Evolutionary conservation across 2,113 vertebrate genomes (phyloP).

Genomic region (Ammodytes marinus): DNA sequence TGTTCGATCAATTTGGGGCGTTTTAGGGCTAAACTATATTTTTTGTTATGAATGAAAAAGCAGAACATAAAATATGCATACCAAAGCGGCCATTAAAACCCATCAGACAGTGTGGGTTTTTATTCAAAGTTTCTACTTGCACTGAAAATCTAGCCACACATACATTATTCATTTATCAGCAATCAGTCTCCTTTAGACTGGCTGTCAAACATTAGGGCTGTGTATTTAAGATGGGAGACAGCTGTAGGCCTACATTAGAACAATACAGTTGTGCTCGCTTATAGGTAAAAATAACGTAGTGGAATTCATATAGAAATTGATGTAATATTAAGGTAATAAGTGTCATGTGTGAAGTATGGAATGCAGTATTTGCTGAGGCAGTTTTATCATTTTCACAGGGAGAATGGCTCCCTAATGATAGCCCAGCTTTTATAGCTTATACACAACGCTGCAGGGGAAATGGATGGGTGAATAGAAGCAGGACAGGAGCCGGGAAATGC

Average conservation of each 20-base stretch:
- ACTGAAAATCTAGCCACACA: conserved; percentile 5
- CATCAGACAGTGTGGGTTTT: conserved; percentile 18
- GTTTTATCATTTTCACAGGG: conserved; percentile 57
- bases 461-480: conserved; percentile 49
- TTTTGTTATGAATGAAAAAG: too few species aligned
- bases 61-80: not conserved
- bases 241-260: conserved; percentile 32
- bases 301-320: not conserved
- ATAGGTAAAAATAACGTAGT: conserved; percentile 17
- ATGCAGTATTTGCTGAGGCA: conserved; percentile 46
- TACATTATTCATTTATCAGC: not conserved
- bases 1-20: not conserved
- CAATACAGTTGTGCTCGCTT: not conserved
- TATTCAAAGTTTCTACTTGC: conserved; percentile 21
- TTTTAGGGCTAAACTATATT: too few species aligned
- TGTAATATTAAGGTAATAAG: not conserved
- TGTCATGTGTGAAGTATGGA: not conserved
- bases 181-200: not conserved
- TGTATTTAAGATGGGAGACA: not conserved
- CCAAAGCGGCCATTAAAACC: conserved; percentile 9
- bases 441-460: conserved; percentile 32
- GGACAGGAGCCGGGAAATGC: conserved; percentile 47
- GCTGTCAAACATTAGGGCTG: not conserved
- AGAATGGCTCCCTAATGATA: conserved; percentile 55
- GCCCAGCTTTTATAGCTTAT: conserved; percentile 37